phyloP scores from a whole-genome alignment of 1,140 invertebrate species.

The Drosophila melanica region DNA sequence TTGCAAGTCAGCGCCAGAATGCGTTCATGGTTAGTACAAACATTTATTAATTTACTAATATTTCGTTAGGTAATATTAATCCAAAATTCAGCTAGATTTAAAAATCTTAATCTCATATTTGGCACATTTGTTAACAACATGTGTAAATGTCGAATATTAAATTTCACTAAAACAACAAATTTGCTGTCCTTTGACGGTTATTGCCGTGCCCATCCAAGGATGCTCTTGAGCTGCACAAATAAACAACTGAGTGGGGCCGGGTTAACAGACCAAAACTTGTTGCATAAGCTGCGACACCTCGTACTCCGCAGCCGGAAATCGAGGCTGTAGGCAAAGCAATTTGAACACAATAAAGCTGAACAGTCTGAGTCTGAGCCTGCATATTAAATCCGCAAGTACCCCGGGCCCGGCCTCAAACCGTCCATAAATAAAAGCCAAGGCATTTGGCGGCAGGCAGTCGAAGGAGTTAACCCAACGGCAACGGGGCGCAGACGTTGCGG shows the following conservation, averaged over 20 bases:
- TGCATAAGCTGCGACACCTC: constrained; percentile 20
- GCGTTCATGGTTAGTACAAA: too few relatives aligned
- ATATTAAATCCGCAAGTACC: constrained; percentile 43
- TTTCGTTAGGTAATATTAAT: too few relatives aligned
- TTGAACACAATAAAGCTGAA: constrained; percentile 44
- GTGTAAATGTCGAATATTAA: background rate
- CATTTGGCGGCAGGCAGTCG: constrained; percentile 34
- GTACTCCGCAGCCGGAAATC: too few relatives aligned
- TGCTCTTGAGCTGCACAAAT: constrained; percentile 2
- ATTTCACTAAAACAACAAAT: background rate
- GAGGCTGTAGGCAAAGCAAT: constrained; percentile 34
- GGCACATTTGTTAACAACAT: too few relatives aligned
- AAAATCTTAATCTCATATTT: too few relatives aligned
- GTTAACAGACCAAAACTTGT: constrained; percentile 33
- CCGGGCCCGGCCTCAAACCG: constrained; percentile 40
- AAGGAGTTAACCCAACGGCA: constrained; percentile 4
- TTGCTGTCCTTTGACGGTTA: constrained; percentile 22
- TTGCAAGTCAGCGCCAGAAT: too few relatives aligned
- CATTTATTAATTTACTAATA: too few relatives aligned
- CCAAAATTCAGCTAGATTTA: too few relatives aligned
- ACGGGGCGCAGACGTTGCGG: constrained; percentile 49
- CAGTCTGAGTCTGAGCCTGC: constrained; percentile 24
- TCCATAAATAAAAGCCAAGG: constrained; percentile 69
- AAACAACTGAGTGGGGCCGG: background rate
- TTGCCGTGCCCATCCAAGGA: constrained; percentile 2